Base-by-base conservation (phyloP, 2,113 vertebrate species). In the Misgurnus mizolepis region DNA sequence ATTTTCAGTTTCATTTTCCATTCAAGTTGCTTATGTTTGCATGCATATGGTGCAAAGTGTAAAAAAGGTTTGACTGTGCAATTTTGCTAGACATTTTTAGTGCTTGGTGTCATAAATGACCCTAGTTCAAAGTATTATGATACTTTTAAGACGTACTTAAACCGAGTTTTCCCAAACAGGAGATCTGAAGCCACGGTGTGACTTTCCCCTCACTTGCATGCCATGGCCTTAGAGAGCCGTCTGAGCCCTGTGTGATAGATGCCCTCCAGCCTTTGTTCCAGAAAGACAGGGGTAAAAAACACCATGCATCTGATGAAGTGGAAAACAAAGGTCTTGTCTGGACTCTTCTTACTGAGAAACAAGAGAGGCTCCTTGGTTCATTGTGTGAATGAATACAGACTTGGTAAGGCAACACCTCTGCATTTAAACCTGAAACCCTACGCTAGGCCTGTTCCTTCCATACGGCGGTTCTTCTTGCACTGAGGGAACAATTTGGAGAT, bases 351-450 rank as follows among this genome's bases (percentile, higher is more conserved):
- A 81, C 84, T 39, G 67, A 78, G 84, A 86, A 87, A 84, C 75
- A 77, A 80, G 83, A 87, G 79, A 83, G 80, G 78, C 70, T 72
- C 66, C 82, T 80, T 67, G 68, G 56, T 75, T 76, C 70, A 80
- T 81, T 82, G 78, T 83, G 83, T 80, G 80, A 79, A 80, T 67
- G 77, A 84, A 85, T 77, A 80, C 73, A 69, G 74, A 83, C 45
- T 67, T 84, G 80, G 86, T 86, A 81, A 87, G 84, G 73, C 82
- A 87, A 86, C 84, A 86, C 84, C 86, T 87, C 64, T 76, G 55
- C 73, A 67, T 87, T 82, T 83, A 84, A 82, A 85, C 82, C 84
- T 79, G 84, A 87, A 84, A 87, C 82, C 74, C 70, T 69, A 82
- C 39, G 18, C 82, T 62, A 53, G 43, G 56, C 68, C 41, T 50